Conservation (phyloP, 2,797 vertebrate genomes). For the Peromyscus aztecus region DNA sequence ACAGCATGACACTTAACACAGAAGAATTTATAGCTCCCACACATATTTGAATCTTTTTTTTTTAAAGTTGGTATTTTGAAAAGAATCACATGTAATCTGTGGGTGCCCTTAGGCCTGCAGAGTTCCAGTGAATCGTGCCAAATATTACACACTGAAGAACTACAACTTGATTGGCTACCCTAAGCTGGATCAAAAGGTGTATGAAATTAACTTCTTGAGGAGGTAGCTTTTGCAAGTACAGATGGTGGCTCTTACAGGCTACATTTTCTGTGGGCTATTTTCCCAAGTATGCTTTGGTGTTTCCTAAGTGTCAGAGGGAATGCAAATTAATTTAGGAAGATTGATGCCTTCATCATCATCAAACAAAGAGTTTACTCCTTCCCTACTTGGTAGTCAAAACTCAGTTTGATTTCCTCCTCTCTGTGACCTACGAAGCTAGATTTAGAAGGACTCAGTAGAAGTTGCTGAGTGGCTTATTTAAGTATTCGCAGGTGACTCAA, state of each 20-base stretch:
- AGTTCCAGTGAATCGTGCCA: conserved; percentile 76
- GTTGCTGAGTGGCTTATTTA: not conserved
- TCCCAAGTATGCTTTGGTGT: conserved; percentile 61
- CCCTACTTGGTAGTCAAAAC: conserved; percentile 64
- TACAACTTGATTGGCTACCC: conserved; percentile 31
- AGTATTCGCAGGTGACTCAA: conserved; percentile 5
- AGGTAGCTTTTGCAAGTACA: conserved; percentile 18
- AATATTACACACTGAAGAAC: conserved; percentile 55
- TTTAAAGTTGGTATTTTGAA: conserved; percentile 78
- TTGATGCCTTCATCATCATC: conserved; percentile 64
- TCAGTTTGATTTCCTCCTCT: conserved; percentile 55
- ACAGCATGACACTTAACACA: conserved; percentile 79
- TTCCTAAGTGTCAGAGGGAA: conserved; percentile 60
- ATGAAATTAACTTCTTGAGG: conserved; percentile 52
- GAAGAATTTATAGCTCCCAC: conserved; percentile 82
- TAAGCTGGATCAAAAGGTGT: conserved; percentile 27
- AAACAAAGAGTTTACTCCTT: conserved; percentile 61
- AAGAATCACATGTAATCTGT: conserved; percentile 67
- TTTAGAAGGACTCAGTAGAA: conserved; percentile 47
- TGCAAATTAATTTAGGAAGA: conserved; percentile 76
- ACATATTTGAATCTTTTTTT: conserved; percentile 79
- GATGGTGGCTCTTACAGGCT: not conserved
- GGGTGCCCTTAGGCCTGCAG: conserved; percentile 62
- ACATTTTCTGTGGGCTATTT: conserved; percentile 64
- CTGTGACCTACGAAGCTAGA: conserved; percentile 46